Evolutionary conservation across 2,113 vertebrate species (phyloP).

Genomic region (Xyliphius kryptos): DNA sequence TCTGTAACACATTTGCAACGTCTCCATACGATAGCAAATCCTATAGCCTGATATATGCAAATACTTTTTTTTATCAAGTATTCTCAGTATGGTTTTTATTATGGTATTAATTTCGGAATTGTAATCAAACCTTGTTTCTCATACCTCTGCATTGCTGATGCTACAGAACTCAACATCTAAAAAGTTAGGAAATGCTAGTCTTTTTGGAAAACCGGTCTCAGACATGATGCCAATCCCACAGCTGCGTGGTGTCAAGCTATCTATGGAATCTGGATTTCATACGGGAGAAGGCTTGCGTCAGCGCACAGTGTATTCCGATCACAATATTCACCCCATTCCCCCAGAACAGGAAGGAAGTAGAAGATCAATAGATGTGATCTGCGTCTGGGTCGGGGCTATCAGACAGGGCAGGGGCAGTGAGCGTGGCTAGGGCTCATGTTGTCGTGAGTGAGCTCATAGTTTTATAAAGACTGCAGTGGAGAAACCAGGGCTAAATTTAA

Average conservation of each 20-base stretch:
- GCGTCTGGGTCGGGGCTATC: constrained; percentile 59
- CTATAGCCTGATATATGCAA: no score
- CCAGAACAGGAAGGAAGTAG: constrained; percentile 61
- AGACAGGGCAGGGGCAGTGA: constrained; percentile 48
- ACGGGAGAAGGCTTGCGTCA: constrained; percentile 18
- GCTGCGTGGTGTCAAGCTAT: constrained; percentile 14
- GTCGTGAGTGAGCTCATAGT: constrained; percentile 68
- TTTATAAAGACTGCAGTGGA: constrained; percentile 68
- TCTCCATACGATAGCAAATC: no score
- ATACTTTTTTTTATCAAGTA: no score
- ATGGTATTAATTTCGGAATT: no score
- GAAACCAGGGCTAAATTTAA: constrained; percentile 69
- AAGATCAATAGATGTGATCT: constrained; percentile 71
- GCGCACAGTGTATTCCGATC: not conserved
- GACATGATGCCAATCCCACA: constrained; percentile 5
- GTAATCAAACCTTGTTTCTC: no score
- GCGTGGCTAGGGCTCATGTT: constrained; percentile 55
- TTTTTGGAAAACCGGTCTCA: not conserved
- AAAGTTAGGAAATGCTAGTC: no score
- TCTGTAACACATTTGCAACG: not conserved
- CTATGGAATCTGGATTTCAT: constrained; percentile 3
- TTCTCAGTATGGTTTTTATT: no score
- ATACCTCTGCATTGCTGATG: no score
- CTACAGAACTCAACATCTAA: no score
- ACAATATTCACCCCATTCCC: constrained; percentile 28